Base-by-base conservation (phyloP, 2,888 invertebrate genomes). In the Drosophila buzzatii region DNA sequence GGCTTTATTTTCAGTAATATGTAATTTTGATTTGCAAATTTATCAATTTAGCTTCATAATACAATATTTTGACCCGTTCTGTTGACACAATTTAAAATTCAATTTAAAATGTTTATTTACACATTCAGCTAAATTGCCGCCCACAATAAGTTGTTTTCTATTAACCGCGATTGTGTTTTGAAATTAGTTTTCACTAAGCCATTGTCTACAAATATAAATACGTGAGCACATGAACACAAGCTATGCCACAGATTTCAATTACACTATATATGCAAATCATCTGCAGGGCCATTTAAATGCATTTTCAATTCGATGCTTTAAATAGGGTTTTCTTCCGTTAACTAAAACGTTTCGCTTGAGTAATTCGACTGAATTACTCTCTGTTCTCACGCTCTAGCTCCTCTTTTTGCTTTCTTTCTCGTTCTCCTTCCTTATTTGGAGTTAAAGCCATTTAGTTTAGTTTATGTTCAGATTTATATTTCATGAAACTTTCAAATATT, bases 51-150 rank as follows among this genome's bases (percentile, higher is more conserved):
- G 66, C 78, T 73, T 81, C 72, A 73, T 86, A 82, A 84, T 81
- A 69, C 65, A 82, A 82, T 76, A 85, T 82, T 82, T 78, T 61
- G 66, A 59, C 60, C 77, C 62, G 73, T 78, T 82, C 61, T 73
- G 77, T 86, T 74, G 80, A 81, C 82, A 80, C 79, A 85, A 82
- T 87, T 87, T 76, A 65, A 87, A 87, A 87, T 85, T 69, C 76
- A 78, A 85, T 85, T 85, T 81, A 58, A 71, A 85, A 72, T 82
- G 74, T 85, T 78, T 85, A 79, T 86, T 84, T 75, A 77, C 79
- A 86, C 67, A 70, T 76, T 56, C 45, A 55, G 55, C 33, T 65
- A 58, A 69, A 73, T 66, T 64, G 66, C 45, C 49, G 39, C 51
- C 44, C 47, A 52, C 37, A 44, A 45, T 18, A 23, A 10, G n/a